Base-by-base conservation (phyloP, 53 echinoderm and acorn worm genomes). In the Echinometra lucunter region DNA sequence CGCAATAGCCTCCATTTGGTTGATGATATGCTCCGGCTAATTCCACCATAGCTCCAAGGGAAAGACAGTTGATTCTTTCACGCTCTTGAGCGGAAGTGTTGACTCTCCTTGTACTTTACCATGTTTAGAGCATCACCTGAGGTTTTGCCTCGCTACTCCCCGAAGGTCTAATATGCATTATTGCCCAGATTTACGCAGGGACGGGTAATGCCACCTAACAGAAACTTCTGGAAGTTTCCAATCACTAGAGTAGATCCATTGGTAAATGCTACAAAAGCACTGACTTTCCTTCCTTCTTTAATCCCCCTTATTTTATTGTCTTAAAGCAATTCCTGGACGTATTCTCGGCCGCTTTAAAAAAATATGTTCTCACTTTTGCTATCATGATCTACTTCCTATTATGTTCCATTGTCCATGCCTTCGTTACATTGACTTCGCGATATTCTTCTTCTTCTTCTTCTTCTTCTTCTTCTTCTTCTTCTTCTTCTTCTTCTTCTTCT, bases 141-240 rank as follows among this genome's bases (percentile, higher is more conserved):
- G 85, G 90, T 16, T 7, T 40, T 37, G 7, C 21, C 18, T n/a
- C 60, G 47, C 60, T 23, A 63, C 37, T 37, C 58, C 58, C 90
- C 40, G 37, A 63, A 60, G 90, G 42, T 58, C 63, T 63, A 58
- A 63, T 63, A 37, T 90, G 9, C 37, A 90, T 60, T 90, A 90
- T 90, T 90, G 63, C 34, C 63, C 13, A 58, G 35, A 57, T 63
- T 58, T 37, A 19, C 60, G 37, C 19, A 38, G 23, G 49, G 63
- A 12, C 40, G 40, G 5, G 7, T 60, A 9, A 90, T 28, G 89
- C 4, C 8, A 23, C 21, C 45, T 23, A 0, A 19, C 8, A 85
- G 28, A 13, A 47, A 13, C 28, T 19, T 81, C 37, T 2, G 5
- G n/a, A 85, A 27, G 30, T 47, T 85, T 85, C 12, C 49, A 47